These are phyloP conservation scores for Synergus japonicus DNA, from an alignment of 2,888 invertebrate genomes.

Conservation along the genomic window DNA sequence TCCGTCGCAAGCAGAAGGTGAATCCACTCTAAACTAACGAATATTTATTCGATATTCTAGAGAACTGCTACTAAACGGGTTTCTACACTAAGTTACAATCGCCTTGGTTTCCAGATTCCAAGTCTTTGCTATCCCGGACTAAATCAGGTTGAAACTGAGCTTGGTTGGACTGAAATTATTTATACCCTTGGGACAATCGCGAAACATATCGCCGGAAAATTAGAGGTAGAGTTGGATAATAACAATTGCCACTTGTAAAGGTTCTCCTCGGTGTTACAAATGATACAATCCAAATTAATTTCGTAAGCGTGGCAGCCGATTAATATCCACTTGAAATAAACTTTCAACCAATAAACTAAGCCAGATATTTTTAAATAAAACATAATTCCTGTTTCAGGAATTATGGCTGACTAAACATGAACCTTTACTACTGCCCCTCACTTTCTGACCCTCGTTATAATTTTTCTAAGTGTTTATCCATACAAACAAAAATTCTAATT, in stretches of 20 bases:
- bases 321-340: too few relatives aligned
- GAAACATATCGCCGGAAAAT: neutral
- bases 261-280: neutral
- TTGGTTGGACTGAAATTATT: conserved; percentile 6
- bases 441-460: too few relatives aligned
- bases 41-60: conserved; percentile 31
- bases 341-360: neutral
- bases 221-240: neutral
- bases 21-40: conserved; percentile 9
- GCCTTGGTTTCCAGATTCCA: conserved; percentile 13
- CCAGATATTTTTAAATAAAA: too few relatives aligned
- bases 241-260: neutral
- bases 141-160: neutral
- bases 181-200: neutral
- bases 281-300: neutral
- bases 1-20: conserved; percentile 27
- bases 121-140: neutral
- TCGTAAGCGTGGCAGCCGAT: neutral
- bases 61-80: conserved; percentile 11
- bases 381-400: too few relatives aligned
- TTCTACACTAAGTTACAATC: conserved; percentile 28
- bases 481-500: too few relatives aligned
- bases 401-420: too few relatives aligned
- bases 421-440: too few relatives aligned
- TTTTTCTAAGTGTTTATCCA: too few relatives aligned